phyloP scores from a whole-genome alignment of 2,888 invertebrate genomes.

The Incurvaria masculella region DNA sequence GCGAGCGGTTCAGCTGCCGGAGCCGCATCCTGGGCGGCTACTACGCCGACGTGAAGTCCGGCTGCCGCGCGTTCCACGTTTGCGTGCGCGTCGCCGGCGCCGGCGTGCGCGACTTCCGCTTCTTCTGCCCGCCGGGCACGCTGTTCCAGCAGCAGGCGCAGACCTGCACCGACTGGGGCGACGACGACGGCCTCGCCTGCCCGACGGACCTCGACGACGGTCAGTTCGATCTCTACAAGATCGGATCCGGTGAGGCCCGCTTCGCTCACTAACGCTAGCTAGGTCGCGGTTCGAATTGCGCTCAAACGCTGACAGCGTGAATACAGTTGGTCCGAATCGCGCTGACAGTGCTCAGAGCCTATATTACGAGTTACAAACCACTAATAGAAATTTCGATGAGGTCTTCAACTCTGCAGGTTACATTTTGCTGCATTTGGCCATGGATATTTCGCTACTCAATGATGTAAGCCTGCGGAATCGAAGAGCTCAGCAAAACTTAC shows the following conservation, averaged over 20 bases:
- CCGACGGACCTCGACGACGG: conserved; percentile 79
- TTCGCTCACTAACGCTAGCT: conserved; percentile 26
- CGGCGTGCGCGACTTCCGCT: conserved; percentile 77
- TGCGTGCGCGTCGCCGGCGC: conserved; percentile 83
- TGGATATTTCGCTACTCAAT: no score
- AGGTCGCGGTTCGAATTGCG: no score
- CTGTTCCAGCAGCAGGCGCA: conserved; percentile 90
- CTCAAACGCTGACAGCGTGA: no score
- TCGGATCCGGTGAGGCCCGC: conserved; percentile 66
- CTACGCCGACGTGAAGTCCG: conserved; percentile 83
- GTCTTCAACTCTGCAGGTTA: not conserved
- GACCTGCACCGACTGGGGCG: conserved; percentile 90
- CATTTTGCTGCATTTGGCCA: not conserved
- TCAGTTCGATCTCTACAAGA: conserved; percentile 81
- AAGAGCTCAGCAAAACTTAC: no score
- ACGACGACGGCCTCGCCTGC: conserved; percentile 71
- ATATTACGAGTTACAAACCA: no score
- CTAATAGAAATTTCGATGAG: not conserved
- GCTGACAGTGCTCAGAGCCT: no score
- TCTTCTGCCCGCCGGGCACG: conserved; percentile 86
- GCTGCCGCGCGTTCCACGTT: conserved; percentile 87
- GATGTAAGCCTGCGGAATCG: no score
- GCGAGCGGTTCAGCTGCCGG: conserved; percentile 72
- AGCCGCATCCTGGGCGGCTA: conserved; percentile 85
- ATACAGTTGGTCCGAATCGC: no score